Conservation (phyloP, 2,113 vertebrate species). For the Aix galericulata region DNA sequence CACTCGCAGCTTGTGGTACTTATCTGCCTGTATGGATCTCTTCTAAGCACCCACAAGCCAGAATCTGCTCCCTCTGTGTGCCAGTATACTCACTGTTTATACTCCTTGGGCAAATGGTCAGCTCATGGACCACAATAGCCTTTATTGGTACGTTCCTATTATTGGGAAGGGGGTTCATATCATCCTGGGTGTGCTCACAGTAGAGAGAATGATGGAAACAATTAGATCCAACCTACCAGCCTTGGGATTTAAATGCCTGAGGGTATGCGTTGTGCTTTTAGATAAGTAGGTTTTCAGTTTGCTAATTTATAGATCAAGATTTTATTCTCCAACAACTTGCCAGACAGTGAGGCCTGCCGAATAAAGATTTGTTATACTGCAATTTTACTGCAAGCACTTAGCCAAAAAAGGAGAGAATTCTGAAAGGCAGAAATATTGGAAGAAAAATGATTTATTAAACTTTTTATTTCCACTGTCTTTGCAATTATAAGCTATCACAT, state of each 20-base stretch:
- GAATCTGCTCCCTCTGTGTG: neutral
- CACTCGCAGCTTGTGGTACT: neutral
- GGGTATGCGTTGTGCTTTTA: neutral
- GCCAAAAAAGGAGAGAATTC: neutral
- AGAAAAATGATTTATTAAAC: conserved; percentile 30
- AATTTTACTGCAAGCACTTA: neutral
- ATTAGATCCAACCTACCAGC: neutral
- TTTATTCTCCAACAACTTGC: neutral
- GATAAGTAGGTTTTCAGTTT: neutral
- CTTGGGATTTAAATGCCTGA: neutral
- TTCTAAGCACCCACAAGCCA: neutral
- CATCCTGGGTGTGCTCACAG: neutral
- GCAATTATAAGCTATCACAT: conserved; percentile 44
- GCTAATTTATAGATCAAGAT: neutral
- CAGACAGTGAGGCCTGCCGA: neutral
- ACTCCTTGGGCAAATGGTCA: neutral
- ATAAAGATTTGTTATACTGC: neutral
- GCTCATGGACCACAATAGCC: neutral
- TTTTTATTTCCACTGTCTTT: conserved; percentile 26
- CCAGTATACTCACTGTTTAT: neutral
- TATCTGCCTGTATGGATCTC: neutral
- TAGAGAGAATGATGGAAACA: neutral
- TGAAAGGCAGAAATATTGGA: neutral
- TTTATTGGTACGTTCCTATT: neutral
- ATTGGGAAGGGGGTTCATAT: neutral